Base-by-base conservation (phyloP, 2,888 invertebrate genomes). In the Euzophera pinguis region DNA sequence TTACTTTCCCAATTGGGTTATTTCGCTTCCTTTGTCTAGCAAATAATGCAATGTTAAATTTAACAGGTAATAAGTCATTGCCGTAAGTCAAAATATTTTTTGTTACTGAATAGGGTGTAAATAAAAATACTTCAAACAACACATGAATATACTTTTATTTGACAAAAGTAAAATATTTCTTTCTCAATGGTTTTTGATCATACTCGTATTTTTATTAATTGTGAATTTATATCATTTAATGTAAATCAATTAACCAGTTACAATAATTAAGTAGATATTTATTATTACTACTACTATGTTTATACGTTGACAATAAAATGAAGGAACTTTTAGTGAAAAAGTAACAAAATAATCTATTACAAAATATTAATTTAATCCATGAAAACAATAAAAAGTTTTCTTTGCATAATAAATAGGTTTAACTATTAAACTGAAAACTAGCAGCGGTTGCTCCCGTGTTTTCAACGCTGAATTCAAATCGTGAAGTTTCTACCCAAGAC, bases 11-110 rank as follows among this genome's bases (percentile, higher is more conserved):
- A 54, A 67, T 68, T 67, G 60, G 29, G 45, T 45, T 45, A 45
- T 71, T 70, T 58, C 60, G 62, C 59, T 71, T 60, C 68, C 67
- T 73, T 76, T 75, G 69, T 73, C 73, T 64, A 60, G 63, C 57
- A 60, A 72, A 73, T 67, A 68, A 69, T 65, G 61, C 61, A 59
- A 57, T 57, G 60, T 59, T 61, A 67, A 73, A 69, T 65, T 62
- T 62, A 61, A 59, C 59, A 70, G 64, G 70, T 71, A 71, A 77
- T 75, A 71, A 78, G 71, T 73, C 64, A 67, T 70, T 67, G 47
- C 38, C 45, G 41, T 53, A 48, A 35, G 39, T 35, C 34, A 32
- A 47, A 37, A 50, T 45, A 47, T 47, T 39, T 39, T 34, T 35
- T 47, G 34, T 27, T 41, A 32, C 7, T 9, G n/a, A n/a, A n/a